Evolutionary conservation across 2,888 invertebrate species (phyloP).

Genomic region (Andrena flavipes): DNA sequence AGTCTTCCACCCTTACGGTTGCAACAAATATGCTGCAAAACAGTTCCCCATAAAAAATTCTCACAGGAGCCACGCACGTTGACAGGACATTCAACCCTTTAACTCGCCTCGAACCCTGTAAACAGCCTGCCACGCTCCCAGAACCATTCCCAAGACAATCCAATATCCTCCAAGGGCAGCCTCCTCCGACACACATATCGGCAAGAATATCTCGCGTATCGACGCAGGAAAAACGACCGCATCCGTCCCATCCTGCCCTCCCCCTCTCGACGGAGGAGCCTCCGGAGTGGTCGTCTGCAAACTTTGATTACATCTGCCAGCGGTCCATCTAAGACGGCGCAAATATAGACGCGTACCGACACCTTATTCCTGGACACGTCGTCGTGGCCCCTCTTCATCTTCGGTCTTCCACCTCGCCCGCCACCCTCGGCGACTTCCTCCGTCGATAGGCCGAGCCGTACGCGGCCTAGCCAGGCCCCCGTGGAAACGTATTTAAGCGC

Average conservation of each 20-base stretch:
- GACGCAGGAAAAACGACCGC: constrained; percentile 53
- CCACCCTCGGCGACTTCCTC: constrained; percentile 5
- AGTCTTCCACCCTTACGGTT: too few species aligned
- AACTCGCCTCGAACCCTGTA: too few species aligned
- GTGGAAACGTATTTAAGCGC: constrained; percentile 69
- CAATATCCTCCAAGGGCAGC: constrained; percentile 4
- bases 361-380: constrained; percentile 64
- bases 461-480: constrained; percentile 51
- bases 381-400: constrained; percentile 23
- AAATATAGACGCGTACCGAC: constrained; percentile 65
- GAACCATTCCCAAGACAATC: constrained; percentile 9
- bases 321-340: constrained; percentile 62
- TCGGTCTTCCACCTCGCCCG: not conserved
- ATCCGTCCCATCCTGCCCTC: constrained; percentile 74
- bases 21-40: too few species aligned
- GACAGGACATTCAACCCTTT: too few species aligned
- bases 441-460: constrained; percentile 22
- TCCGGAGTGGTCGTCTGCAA: constrained; percentile 78
- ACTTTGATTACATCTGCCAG: constrained; percentile 81
- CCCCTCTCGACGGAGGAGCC: constrained; percentile 58
- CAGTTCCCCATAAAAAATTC: too few species aligned
- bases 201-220: constrained; percentile 25
- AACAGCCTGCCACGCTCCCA: not conserved
- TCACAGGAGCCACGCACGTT: too few species aligned
- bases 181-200: not conserved